Conservation (phyloP, 2,797 vertebrate genomes). For the Paratrypauchen microcephalus region DNA sequence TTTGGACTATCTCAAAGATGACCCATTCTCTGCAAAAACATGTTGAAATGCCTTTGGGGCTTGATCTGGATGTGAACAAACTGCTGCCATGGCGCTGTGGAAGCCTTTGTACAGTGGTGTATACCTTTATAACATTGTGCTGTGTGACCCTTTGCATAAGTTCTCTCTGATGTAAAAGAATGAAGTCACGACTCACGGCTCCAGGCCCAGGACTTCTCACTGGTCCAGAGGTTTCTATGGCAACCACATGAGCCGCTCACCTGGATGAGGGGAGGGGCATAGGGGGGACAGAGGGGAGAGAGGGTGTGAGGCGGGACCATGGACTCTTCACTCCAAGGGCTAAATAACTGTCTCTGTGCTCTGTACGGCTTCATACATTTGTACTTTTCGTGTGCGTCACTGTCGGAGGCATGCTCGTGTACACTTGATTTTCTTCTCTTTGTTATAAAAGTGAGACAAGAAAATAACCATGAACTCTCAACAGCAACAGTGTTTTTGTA, state of each 20-base stretch:
- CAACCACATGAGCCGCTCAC: conserved; percentile 58
- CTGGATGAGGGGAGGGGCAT: conserved; percentile 28
- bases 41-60: conserved; percentile 26
- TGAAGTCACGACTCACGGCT: conserved; percentile 27
- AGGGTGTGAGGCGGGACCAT: conserved; percentile 20
- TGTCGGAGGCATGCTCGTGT: conserved; percentile 59
- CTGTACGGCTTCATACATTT: conserved; percentile 60
- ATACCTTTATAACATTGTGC: conserved; percentile 56
- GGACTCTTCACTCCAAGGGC: conserved; percentile 81
- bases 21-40: conserved; percentile 29
- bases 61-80: conserved; percentile 21
- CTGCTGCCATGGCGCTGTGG: conserved; percentile 39
- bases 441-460: conserved; percentile 32
- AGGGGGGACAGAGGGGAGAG: conserved; percentile 14
- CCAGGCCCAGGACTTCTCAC: conserved; percentile 20
- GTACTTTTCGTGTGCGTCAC: conserved; percentile 32
- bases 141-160: conserved; percentile 20
- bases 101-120: conserved; percentile 65
- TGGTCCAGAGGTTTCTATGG: conserved; percentile 15
- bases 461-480: conserved; percentile 46
- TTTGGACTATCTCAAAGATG: conserved; percentile 26
- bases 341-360: conserved; percentile 77
- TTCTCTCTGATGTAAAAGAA: conserved; percentile 28
- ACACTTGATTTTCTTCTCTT: conserved; percentile 19
- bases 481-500: conserved; percentile 32